Base-by-base conservation (phyloP, 92 coral and sea anemone species). In the Diadumene lineata region DNA sequence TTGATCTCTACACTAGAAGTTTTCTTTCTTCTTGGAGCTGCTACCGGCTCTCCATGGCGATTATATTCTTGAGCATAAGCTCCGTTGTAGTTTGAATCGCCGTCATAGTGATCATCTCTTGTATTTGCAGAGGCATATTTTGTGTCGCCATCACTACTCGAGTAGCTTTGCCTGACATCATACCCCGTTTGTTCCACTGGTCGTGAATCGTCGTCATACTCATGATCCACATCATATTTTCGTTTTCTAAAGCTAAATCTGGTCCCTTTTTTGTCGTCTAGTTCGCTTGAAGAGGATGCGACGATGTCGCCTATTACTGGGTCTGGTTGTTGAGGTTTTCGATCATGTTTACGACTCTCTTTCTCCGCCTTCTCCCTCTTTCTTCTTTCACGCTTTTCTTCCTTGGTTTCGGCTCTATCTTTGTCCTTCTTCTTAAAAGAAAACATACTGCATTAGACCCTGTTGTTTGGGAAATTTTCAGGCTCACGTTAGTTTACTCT, bases 341-440 rank as follows among this genome's bases (percentile, higher is more conserved):
- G 87, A 43, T 81, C 93, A 4, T 82, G 82, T 58, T 88, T 94
- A 53, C 75, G 84, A 69, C 85, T 88, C 77, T 86, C 89, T 71
- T 82, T 90, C 56, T 81, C 84, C 0, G 87, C 97, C 79, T 94
- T 94, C 38, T 94, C 97, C 24, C 83, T 83, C 67, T 83, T 86
- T 32, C 97, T 86, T 50, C 93, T 89, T 73, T 94, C 98, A 31
- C 86, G 77, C 50, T 89, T 89, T 66, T 94, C 98, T 55, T 94
- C 97, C 69, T 94, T 94, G 77, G 80, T 97, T 68, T 84, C 81
- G 19, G 75, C 84, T 69, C 84, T 94, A 68, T 94, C 98, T 63
- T 87, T 89, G 72, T 94, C 97, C 85, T 85, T 87, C 87, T 88
- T 94, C 88, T 94, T 94, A 76, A 94, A 94, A 74, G 96, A 87